Conservation (phyloP, 2,888 invertebrate species). For the Lysandra coridon region DNA sequence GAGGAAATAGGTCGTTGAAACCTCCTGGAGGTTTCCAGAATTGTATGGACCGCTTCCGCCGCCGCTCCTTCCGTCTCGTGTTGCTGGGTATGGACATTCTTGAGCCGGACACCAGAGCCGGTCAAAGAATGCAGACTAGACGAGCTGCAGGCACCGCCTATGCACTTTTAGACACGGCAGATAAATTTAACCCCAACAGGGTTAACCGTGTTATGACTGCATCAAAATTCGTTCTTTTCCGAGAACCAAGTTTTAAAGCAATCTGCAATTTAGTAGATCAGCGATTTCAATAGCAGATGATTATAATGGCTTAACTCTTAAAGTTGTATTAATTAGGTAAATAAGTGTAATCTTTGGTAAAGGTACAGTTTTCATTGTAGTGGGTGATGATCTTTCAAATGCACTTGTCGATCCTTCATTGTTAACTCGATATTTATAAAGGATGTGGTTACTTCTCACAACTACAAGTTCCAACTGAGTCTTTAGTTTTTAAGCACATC, state of each 20-base stretch:
- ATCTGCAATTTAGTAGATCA: too few relatives aligned
- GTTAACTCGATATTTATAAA: neutral
- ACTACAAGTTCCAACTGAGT: neutral
- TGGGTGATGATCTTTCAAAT: neutral
- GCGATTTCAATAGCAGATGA: too few relatives aligned
- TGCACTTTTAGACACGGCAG: slow-evolving; percentile 52
- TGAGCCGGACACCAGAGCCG: slow-evolving; percentile 66
- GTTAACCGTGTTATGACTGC: too few relatives aligned
- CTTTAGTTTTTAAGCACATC: neutral
- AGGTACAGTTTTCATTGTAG: neutral
- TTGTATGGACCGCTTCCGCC: slow-evolving; percentile 79
- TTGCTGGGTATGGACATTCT: slow-evolving; percentile 74
- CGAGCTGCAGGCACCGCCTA: slow-evolving; percentile 68
- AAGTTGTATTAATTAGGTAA: too few relatives aligned
- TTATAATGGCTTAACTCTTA: too few relatives aligned
- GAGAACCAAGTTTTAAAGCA: too few relatives aligned
- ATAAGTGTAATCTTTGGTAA: too few relatives aligned
- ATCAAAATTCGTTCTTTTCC: too few relatives aligned
- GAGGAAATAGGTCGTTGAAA: slow-evolving; percentile 40
- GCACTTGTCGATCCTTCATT: neutral
- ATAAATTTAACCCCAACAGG: slow-evolving; percentile 38
- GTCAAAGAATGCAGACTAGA: slow-evolving; percentile 71
- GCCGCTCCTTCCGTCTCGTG: slow-evolving; percentile 79
- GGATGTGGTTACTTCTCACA: neutral
- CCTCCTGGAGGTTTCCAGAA: slow-evolving; percentile 48